phyloP scores from a whole-genome alignment of 2,888 invertebrate species.

The Orthosia gothica region DNA sequence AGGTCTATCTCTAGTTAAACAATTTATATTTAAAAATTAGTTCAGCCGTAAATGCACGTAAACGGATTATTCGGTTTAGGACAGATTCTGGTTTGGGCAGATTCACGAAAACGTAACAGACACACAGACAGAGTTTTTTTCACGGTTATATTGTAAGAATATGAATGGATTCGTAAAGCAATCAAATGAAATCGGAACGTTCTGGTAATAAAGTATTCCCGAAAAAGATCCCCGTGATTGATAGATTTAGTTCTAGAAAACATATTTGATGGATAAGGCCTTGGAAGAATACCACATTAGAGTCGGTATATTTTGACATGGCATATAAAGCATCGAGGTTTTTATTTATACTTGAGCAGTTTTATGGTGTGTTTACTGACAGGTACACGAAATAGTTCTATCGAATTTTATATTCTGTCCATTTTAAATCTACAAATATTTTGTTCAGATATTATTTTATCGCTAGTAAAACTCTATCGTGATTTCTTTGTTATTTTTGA shows the following conservation, averaged over 20 bases:
- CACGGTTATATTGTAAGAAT: too few species aligned
- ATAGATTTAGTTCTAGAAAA: slow-evolving; percentile 41
- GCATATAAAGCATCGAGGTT: slow-evolving; percentile 13
- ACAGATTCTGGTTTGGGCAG: too few species aligned
- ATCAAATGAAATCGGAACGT: slow-evolving; percentile 12
- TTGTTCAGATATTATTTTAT: slow-evolving; percentile 29
- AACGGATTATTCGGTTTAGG: too few species aligned
- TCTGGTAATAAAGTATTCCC: slow-evolving; percentile 43
- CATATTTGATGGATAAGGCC: slow-evolving; percentile 12
- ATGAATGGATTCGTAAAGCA: slow-evolving; percentile 12
- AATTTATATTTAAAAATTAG: too few species aligned
- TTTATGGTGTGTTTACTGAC: slow-evolving; percentile 25
- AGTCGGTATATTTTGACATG: slow-evolving; percentile 7
- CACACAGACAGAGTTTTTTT: too few species aligned
- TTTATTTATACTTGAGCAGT: neutral
- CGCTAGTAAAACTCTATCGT: slow-evolving; percentile 6
- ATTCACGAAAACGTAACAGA: too few species aligned
- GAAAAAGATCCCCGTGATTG: slow-evolving; percentile 41
- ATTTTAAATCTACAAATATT: slow-evolving; percentile 30
- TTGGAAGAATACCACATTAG: slow-evolving; percentile 10
- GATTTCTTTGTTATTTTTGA: slow-evolving; percentile 22
- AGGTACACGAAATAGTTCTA: neutral
- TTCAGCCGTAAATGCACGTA: too few species aligned
- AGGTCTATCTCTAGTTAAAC: too few species aligned
- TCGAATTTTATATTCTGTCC: neutral